Evolutionary conservation across 2,888 invertebrate genomes (phyloP).

Genomic region (Drosophila mimetica): DNA sequence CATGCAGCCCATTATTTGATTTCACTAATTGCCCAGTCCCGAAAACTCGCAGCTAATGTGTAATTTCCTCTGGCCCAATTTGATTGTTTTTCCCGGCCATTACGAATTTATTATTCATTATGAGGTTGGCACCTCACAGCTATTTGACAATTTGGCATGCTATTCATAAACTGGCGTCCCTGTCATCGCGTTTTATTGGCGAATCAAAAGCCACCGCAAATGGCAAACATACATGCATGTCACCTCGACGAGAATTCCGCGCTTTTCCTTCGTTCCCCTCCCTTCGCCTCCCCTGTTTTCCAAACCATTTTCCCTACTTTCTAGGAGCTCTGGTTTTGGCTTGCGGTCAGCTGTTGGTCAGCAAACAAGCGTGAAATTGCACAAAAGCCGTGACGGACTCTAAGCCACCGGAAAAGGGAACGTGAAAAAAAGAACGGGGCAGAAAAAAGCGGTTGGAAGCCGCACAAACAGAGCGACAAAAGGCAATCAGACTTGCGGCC

Average conservation of each 20-base stretch:
- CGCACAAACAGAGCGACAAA: conserved; percentile 47
- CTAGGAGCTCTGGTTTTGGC: conserved; percentile 41
- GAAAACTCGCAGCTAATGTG: conserved; percentile 22
- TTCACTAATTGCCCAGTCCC: conserved; percentile 20
- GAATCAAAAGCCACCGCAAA: conserved; percentile 50
- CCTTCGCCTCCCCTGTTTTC: not conserved
- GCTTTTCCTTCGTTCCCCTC: not conserved
- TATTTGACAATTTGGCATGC: conserved; percentile 35
- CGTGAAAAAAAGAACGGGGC: conserved; percentile 1
- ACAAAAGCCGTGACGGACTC: conserved; percentile 62
- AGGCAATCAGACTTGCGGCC: conserved; percentile 74
- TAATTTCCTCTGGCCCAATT: conserved; percentile 15
- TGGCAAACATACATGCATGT: conserved; percentile 16
- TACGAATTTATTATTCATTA: conserved; percentile 38
- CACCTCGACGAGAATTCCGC: conserved; percentile 6
- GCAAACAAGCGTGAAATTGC: conserved; percentile 77
- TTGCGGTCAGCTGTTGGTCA: conserved; percentile 72
- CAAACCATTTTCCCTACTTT: conserved; percentile 22
- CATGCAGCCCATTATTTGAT: conserved; percentile 18
- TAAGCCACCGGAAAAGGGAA: conserved; percentile 20
- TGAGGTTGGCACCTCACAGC: conserved; percentile 4
- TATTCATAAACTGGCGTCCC: conserved; percentile 33
- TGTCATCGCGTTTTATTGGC: conserved; percentile 50
- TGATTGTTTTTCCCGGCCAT: conserved; percentile 29
- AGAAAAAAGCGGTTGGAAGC: conserved; percentile 11